Base-by-base conservation (phyloP, 2,113 vertebrate genomes). In the Epinephelus cyanopodus region DNA sequence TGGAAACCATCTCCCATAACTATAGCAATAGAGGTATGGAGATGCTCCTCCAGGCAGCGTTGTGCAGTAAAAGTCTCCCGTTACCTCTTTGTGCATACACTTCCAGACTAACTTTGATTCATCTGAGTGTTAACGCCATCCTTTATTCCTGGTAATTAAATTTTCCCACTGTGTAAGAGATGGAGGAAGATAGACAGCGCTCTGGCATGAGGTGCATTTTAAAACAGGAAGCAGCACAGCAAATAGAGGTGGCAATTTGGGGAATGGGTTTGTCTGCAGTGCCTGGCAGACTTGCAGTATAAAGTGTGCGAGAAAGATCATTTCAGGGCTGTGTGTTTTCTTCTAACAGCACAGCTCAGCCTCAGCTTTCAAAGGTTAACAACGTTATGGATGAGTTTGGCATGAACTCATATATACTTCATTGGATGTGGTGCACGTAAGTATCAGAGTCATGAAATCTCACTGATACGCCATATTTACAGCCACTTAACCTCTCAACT, bases 1-100 rank as follows among this genome's bases (percentile, higher is more conserved):
- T 92, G 85, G 87, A 90, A 93, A 92, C 87, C 82, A 71, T 86
- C 84, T 86, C 74, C 77, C 39, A 72, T 65, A 77, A 71, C 68
- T 77, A 54, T 67, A 63, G 45, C 21, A 6, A 74, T 56, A 66
- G 42, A 63, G 54, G 42, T 62, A 87, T 74, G 69, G 73, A 77
- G 79, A 70, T 58, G 18, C 74, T 73, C 68, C 67, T 56, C 33
- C 61, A 42, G 77, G 58, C 71, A 73, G 66, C 69, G 65, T 48
- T 19, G 2, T 0, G 2, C 27, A 37, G 69, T 52, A 14, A 75
- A 82, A 74, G 45, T 83, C 70, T 84, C 82, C 5, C 15, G 74
- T 85, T 90, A 62, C 82, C 65, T 82, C 39, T 84, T 83, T 79
- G 53, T 78, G 25, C 67, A 45, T 39, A 66, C 66, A 50, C 81